Conservation (phyloP, 1,140 invertebrate genomes). For the Drosophila grimshawi region DNA sequence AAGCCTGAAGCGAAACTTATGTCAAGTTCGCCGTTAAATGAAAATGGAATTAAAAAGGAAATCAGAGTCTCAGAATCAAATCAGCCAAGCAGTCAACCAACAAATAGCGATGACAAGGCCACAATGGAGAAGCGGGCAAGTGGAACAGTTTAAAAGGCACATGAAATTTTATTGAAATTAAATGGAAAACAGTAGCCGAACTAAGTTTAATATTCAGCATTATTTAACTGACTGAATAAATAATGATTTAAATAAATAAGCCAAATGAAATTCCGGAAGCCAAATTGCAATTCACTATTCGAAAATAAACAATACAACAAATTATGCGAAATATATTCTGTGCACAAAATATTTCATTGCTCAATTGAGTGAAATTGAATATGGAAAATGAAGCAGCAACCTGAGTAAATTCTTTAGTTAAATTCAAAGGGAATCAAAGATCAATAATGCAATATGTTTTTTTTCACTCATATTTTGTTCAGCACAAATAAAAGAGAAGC, state of each 20-base stretch:
- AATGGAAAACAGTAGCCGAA: conserved; percentile 24
- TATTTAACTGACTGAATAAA: conserved; percentile 37
- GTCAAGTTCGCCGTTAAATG: conserved; percentile 41
- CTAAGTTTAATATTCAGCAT: conserved; percentile 16
- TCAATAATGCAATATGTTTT: not conserved
- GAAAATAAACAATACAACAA: conserved; percentile 12
- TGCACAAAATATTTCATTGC: conserved; percentile 25
- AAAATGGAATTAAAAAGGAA: conserved; percentile 29
- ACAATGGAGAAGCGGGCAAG: not conserved
- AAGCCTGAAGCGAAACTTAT: conserved; percentile 38
- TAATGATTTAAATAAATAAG: conserved; percentile 31
- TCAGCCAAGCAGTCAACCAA: not conserved
- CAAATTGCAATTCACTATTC: not conserved
- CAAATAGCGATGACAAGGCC: conserved; percentile 23
- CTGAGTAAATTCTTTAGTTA: not conserved
- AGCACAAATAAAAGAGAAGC: too few species aligned
- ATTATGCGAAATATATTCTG: not conserved
- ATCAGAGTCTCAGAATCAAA: not conserved
- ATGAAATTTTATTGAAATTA: conserved; percentile 26
- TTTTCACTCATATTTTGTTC: too few species aligned
- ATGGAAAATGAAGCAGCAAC: conserved; percentile 2
- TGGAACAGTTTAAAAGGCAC: conserved; percentile 21
- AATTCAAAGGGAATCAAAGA: not conserved
- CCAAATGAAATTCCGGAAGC: conserved; percentile 22
- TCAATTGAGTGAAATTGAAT: conserved; percentile 21